Evolutionary conservation across 2,888 invertebrate genomes (phyloP).

Genomic region (Siphlonurus alternatus): DNA sequence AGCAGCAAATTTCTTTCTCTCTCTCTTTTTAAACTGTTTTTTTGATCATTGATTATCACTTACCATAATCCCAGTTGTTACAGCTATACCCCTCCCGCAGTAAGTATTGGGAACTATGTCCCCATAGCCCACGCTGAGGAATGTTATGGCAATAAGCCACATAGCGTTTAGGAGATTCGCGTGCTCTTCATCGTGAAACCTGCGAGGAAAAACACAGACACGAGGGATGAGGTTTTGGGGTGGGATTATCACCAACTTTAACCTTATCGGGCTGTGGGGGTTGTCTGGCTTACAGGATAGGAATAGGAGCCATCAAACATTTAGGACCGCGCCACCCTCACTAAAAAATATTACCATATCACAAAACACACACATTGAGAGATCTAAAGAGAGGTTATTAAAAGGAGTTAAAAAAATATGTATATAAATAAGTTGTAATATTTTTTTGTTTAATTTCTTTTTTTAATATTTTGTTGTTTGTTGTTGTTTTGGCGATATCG

Average conservation of each 20-base stretch:
- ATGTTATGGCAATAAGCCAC: slow-evolving; percentile 99
- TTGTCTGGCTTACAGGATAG: neutral
- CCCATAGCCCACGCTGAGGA: slow-evolving; percentile 99
- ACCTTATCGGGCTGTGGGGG: neutral
- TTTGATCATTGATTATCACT: slow-evolving; percentile 30
- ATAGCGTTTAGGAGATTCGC: slow-evolving; percentile 98
- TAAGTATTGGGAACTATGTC: slow-evolving; percentile 99
- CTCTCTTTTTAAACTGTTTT: no score
- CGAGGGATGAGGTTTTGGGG: slow-evolving; percentile 2
- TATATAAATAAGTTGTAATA: neutral
- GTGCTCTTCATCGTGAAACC: slow-evolving; percentile 97
- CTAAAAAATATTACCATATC: neutral
- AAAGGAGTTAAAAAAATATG: neutral
- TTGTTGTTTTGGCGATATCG: neutral
- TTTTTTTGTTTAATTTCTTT: neutral
- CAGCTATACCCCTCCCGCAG: slow-evolving; percentile 98
- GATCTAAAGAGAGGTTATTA: neutral
- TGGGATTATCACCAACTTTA: neutral
- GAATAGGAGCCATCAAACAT: neutral
- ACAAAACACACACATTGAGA: neutral
- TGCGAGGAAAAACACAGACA: slow-evolving; percentile 24
- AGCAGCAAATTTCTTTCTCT: no score
- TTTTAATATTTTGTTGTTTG: no score
- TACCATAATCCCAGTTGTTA: slow-evolving; percentile 99
- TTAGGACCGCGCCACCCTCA: slow-evolving; percentile 1